These are phyloP conservation scores for Tangara arthus DNA, from an alignment of 2,797 vertebrate genomes.

Conservation along the genomic window DNA sequence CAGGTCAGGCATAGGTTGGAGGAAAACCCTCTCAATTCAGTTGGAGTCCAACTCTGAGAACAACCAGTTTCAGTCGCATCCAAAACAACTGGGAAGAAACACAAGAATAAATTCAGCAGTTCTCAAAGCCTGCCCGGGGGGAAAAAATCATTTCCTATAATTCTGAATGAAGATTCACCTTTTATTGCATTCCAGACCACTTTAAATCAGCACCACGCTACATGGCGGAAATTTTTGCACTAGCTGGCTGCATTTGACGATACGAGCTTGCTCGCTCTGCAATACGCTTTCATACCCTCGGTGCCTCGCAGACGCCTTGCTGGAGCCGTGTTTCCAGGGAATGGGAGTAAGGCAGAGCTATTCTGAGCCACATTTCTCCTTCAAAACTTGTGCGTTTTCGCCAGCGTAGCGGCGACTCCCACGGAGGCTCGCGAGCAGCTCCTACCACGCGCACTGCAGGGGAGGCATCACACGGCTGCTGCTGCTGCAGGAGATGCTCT, in stretches of 20 bases:
- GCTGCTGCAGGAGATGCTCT: slow-evolving; percentile 8
- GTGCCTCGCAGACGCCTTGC: background rate
- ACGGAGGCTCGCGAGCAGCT: slow-evolving; percentile 6
- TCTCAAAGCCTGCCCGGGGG: background rate
- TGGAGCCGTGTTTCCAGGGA: slow-evolving; percentile 16
- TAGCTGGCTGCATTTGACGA: background rate
- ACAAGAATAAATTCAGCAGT: background rate
- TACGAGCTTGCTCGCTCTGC: background rate
- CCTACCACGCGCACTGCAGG: background rate
- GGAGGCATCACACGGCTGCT: background rate
- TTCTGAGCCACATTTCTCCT: slow-evolving; percentile 1
- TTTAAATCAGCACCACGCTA: background rate
- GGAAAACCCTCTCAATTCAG: slow-evolving; percentile 43
- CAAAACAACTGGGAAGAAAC: slow-evolving; percentile 20
- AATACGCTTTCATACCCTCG: background rate
- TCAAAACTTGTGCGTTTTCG: background rate
- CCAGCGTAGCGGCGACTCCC: background rate
- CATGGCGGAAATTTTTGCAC: background rate
- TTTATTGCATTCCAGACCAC: background rate
- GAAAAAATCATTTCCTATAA: background rate
- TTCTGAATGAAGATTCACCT: slow-evolving; percentile 38
- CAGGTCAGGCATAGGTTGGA: slow-evolving; percentile 25
- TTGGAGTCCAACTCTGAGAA: background rate
- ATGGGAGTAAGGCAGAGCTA: slow-evolving; percentile 35
- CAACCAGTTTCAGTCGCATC: slow-evolving; percentile 41